These are phyloP conservation scores for Halcyon badia DNA, from an alignment of 2,797 vertebrate genomes.

Conservation along the genomic window DNA sequence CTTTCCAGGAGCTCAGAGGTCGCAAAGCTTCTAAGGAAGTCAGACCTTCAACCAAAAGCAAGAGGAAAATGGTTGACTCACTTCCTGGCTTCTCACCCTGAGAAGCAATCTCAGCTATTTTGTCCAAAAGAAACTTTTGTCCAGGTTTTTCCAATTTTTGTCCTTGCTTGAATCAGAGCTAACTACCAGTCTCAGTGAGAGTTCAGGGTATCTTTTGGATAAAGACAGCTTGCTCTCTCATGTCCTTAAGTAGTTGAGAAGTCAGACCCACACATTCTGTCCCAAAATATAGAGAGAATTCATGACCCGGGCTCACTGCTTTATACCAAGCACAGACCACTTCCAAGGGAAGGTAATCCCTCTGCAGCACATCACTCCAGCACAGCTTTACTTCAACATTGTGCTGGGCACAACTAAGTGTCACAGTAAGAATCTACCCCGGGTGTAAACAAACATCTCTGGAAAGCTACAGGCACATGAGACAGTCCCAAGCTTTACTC, in stretches of 20 bases:
- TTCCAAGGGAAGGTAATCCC: neutral
- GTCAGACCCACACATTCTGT: neutral
- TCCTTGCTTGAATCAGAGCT: neutral
- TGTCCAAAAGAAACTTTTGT: neutral
- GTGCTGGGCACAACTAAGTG: neutral
- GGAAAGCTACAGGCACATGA: accelerated
- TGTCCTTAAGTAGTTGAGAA: neutral
- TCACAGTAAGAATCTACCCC: neutral
- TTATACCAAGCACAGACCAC: neutral
- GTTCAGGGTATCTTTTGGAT: neutral
- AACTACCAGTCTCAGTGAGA: neutral
- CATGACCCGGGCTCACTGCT: neutral
- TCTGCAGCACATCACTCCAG: neutral
- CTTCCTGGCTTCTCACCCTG: neutral
- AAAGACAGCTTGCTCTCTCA: neutral
- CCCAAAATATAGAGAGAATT: neutral
- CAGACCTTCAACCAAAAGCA: neutral
- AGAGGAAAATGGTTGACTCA: neutral
- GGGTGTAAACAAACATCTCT: neutral
- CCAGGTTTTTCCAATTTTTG: neutral
- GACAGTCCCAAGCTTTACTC: neutral
- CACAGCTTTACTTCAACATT: neutral
- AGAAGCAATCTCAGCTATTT: neutral
- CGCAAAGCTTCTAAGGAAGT: neutral
- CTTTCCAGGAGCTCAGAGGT: neutral